phyloP scores from a whole-genome alignment of 2,797 vertebrate species.

The Eospalax fontanierii region DNA sequence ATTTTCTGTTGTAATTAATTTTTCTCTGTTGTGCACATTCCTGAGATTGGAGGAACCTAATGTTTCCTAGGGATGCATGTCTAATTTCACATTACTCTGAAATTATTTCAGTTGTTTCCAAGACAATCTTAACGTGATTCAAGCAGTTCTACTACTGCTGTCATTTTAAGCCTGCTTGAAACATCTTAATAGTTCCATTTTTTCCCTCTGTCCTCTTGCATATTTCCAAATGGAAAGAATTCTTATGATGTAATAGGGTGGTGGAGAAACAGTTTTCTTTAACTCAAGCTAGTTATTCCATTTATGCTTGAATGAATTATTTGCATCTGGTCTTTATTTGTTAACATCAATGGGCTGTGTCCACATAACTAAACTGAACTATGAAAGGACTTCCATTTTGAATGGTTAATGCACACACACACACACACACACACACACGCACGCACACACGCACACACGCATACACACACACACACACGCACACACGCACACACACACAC shows the following conservation, averaged over 20 bases:
- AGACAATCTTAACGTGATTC: constrained; percentile 14
- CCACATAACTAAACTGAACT: constrained; percentile 66
- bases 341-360: constrained; percentile 67
- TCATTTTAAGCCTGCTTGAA: constrained; percentile 54
- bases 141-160: constrained; percentile 4
- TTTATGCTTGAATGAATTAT: constrained; percentile 18
- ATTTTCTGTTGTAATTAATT: constrained; percentile 53
- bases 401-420: constrained; percentile 29
- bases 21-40: background rate
- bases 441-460: background rate
- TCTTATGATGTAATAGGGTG: constrained; percentile 65
- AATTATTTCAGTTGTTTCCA: constrained; percentile 47
- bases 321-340: constrained; percentile 79
- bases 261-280: background rate
- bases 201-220: constrained; percentile 14
- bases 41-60: background rate
- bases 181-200: background rate
- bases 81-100: constrained; percentile 44
- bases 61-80: background rate
- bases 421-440: background rate
- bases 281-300: constrained; percentile 62
- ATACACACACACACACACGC: background rate
- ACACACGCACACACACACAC: background rate
- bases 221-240: constrained; percentile 76
- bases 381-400: constrained; percentile 69